Base-by-base conservation (phyloP, 2,113 vertebrate species). In the Colinus virginianus region DNA sequence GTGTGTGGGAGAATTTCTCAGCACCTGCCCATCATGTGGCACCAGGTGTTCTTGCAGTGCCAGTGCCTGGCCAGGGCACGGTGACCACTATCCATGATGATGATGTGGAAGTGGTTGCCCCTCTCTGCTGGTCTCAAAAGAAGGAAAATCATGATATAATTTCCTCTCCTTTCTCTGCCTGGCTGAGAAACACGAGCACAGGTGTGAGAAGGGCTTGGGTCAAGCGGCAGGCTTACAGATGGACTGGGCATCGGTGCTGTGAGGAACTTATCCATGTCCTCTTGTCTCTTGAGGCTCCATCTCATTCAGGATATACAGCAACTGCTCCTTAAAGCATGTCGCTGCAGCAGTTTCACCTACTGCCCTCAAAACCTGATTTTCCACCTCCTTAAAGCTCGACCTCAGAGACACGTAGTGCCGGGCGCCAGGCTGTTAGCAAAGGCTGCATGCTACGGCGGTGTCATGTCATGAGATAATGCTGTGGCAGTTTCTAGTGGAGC, bases 1-100 rank as follows among this genome's bases (percentile, higher is more conserved):
- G 93, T 95, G 97, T 75, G 14, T 74, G 72, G 84, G 84, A 90
- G 91, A 94, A 96, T 88, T 77, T 96, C 94, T 96, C 97, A 96
- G 94, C 90, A 94, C 87, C 90, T 92, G 69, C 63, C 86, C 81
- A 83, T 96, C 93, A 90, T 63, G 11, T 88, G 94, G 88, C 28
- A 1, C 15, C 13, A 13, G 32, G 61, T 6, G 3, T 23, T 76
- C 36, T 22, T 38, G 59, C 7, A 11, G 77, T n/a, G 51, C 66
- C 1, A 1, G 71, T 87, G 82, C 17, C 63, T 77, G 36, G 43
- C 42, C 48, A 64, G 79, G 68, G 68, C 23, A 58, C 64, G 43
- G 68, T 38, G 68, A 34, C 78, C 83, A 69, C 72, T 89, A 78
- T 74, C 84, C 87, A 56, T 9, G 61, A 48, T 43, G 71, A 55